Percentiles rank a stretch among this genome's conserved stretches.
Conservation (phyloP, 1,140 invertebrate species). For the Atopsyche davidsoni region DNA sequence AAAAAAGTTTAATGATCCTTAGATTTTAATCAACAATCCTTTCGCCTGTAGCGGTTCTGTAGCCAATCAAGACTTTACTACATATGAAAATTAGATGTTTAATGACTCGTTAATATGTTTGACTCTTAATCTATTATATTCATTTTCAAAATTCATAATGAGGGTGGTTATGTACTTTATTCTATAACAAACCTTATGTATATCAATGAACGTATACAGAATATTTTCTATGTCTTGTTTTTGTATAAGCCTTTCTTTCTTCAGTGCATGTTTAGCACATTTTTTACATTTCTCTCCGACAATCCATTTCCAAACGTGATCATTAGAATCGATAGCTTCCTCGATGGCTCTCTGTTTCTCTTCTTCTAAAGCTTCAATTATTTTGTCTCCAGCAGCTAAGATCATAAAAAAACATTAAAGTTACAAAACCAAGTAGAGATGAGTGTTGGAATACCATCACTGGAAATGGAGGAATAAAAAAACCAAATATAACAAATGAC, state of each 20-base stretch:
- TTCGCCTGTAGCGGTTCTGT: too few species aligned
- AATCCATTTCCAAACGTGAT: constrained; percentile 14
- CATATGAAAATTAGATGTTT: too few species aligned
- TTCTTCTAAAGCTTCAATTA: constrained; percentile 4
- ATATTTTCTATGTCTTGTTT: constrained; percentile 10
- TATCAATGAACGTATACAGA: constrained; percentile 9
- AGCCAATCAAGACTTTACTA: too few species aligned
- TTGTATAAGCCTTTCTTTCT: constrained; percentile 11
- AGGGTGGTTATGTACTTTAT: too few species aligned
- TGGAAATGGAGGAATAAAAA: neutral
- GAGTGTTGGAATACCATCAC: neutral
- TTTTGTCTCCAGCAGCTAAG: constrained; percentile 11
- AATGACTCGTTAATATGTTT: too few species aligned
- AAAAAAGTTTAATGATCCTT: too few species aligned
- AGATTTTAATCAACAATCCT: too few species aligned
- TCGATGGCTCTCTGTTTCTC: constrained; percentile 5
- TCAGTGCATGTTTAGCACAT: constrained; percentile 13
- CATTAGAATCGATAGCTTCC: constrained; percentile 10
- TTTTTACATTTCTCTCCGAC: constrained; percentile 14
- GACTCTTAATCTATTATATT: too few species aligned
- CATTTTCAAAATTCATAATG: too few species aligned
- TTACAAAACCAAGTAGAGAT: neutral
- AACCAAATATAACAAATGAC: neutral
- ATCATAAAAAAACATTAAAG: neutral
- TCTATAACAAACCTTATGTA: constrained; percentile 8